These are phyloP conservation scores for Cacatua alba DNA, from an alignment of 2,113 vertebrate genomes.

Conservation along the genomic window DNA sequence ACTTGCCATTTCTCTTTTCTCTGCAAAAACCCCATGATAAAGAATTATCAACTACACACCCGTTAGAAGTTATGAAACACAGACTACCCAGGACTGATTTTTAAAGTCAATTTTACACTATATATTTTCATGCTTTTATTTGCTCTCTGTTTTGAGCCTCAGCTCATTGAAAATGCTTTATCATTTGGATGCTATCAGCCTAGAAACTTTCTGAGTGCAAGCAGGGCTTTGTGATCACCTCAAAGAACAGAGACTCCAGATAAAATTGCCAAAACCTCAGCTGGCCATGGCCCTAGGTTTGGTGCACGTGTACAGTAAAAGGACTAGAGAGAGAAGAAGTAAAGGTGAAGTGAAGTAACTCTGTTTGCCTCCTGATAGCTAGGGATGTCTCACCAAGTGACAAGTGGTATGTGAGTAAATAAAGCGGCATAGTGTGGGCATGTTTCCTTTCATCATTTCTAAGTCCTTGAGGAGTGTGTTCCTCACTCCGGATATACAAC, in stretches of 20 bases:
- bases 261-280: fast-evolving
- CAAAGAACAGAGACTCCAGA: background rate
- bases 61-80: background rate
- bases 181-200: background rate
- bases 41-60: background rate
- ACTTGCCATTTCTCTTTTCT: background rate
- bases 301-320: background rate
- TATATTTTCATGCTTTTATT: background rate
- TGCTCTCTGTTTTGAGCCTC: background rate
- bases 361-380: background rate
- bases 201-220: background rate
- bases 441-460: background rate
- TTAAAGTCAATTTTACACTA: background rate
- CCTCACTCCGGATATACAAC: background rate
- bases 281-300: background rate
- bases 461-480: background rate
- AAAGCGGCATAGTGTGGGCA: fast-evolving
- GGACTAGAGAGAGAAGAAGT: background rate
- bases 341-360: background rate
- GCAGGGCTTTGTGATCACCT: background rate
- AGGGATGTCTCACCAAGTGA: background rate
- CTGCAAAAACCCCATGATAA: background rate
- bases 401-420: background rate
- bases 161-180: background rate
- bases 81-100: background rate